Base-by-base conservation (phyloP, 2,113 vertebrate genomes). In the Piliocolobus tephrosceles region DNA sequence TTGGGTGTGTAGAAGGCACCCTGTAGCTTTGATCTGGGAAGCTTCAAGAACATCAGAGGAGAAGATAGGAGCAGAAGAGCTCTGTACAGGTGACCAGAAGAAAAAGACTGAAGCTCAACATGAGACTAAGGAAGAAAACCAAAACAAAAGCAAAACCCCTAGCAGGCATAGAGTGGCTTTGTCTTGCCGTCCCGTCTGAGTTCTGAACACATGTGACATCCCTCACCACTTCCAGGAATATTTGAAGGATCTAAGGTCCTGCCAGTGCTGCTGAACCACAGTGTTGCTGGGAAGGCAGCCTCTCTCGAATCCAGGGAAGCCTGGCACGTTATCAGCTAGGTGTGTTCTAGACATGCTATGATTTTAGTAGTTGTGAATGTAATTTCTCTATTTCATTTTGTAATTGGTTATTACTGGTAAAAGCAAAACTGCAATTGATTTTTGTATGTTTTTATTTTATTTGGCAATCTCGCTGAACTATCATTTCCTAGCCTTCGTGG, bases 351-450 rank as follows among this genome's bases (percentile, higher is more conserved):
- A 57, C 12, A 5, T 45, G 10, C 14, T 27, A 23, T 3, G 11
- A 5, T 47, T 68, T 57, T 83, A 50, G 12, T 10, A 16, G 14
- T 7, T 64, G 16, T 25, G 45, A 83, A 43, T 64, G 52, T 58
- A 79, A 64, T 73, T 73, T 94, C 66, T 76, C 45, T 66, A 16
- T 40, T 95, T 45, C 14, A 3, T 55, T 88, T 32, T 94, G 32
- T 57, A 40, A 57, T 76, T 88, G 82, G 68, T 68, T 68, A n/a
- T 52, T 43, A 30, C 22, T 64, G 61, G n/a, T 50, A 55, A 66
- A 94, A 47, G 25, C 40, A 45, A 58, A n/a, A 90, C 32, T 25
- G 14, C 25, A 13, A 75, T 40, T 30, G 93, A 73, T 47, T 85
- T 92, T 66, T 50, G 18, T 40, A 14, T 58, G 55, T 40, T 76